A percentile compares a stretch with the other conserved stretches of the same genome.
Conservation (phyloP, 2,797 vertebrate species). For the Sus cebifrons region DNA sequence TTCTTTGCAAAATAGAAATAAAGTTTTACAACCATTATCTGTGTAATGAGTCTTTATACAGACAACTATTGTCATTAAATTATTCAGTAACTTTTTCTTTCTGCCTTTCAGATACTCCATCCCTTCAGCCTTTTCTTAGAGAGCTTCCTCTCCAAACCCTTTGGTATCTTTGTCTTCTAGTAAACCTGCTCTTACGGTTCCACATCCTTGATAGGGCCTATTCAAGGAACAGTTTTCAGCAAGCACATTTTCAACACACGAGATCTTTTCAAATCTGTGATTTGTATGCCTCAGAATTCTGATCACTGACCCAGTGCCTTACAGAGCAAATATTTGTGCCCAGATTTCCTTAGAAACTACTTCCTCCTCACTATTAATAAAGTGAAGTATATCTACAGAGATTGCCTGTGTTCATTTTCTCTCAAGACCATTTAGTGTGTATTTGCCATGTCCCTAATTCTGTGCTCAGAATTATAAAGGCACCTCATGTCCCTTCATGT, state of each 20-base stretch:
- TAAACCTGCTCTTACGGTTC: neutral
- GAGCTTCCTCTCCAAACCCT: neutral
- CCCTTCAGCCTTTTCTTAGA: neutral
- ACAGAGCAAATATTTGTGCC: constrained; percentile 21
- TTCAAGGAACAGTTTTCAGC: neutral
- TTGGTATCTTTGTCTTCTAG: neutral
- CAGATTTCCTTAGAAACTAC: constrained; percentile 22
- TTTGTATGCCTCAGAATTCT: neutral
- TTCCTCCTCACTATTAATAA: constrained; percentile 15
- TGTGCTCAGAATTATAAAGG: neutral
- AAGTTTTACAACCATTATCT: constrained; percentile 19
- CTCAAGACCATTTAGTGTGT: neutral
- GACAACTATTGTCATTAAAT: neutral
- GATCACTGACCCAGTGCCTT: neutral
- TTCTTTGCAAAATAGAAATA: constrained; percentile 61
- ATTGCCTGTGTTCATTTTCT: neutral
- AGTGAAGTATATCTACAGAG: neutral
- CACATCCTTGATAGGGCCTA: neutral
- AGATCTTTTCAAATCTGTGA: neutral
- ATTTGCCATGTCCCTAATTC: neutral
- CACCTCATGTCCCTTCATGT: neutral
- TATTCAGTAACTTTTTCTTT: constrained; percentile 35
- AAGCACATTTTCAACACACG: neutral
- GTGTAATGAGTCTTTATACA: neutral
- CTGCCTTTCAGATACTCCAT: neutral